Evolutionary conservation across 1,140 invertebrate genomes (phyloP), one percentile per base, ranked within the genome.

Genomic region (Drosophila aff.): DNA sequence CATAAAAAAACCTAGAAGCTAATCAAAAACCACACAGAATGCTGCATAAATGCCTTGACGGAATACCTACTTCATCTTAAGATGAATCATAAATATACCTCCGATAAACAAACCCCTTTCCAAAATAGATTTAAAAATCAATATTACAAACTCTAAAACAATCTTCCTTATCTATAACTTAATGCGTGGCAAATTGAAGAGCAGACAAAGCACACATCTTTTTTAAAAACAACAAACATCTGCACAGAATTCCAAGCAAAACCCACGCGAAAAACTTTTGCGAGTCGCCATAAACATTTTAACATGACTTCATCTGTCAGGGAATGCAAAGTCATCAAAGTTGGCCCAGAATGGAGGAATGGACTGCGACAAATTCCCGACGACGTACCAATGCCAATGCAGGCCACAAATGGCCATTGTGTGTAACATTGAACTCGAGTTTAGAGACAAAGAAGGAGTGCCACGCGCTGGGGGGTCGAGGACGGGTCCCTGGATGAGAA

Each of bases 351-450:
- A 49, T 28, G 36, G 18, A 40, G n/a, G 63, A 69, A 52, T 68
- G 46, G 31, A 33, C 50, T 61, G 71, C 71, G 68, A 74, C 67
- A 74, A 52, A 61, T 73, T 73, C 66, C 46, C 68, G 38, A 38
- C 43, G 68, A 58, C 61, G 21, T 65, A 43, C 55, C 74, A 73
- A 38, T 67, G 74, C 57, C 75, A 69, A 78, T 78, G 75, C 75
- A 78, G 49, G 64, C 75, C 75, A 78, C 64, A 77, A 69, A 77
- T 69, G 65, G 75, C 75, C 64, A 62, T 77, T 77, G 36, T 61
- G 74, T 75, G 52, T 53, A 76, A 55, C 66, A 79, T 79, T 79
- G 75, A 79, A 79, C 76, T 71, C 67, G 23, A 68, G 67, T 79
- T 79, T 47, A 18, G 44, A 60, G 50, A 44, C 59, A 8, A 58